A percentile compares a stretch with the other conserved stretches of the same genome.
Evolutionary conservation across 1,140 invertebrate species (phyloP).

Genomic region (Charaxes varanes): DNA sequence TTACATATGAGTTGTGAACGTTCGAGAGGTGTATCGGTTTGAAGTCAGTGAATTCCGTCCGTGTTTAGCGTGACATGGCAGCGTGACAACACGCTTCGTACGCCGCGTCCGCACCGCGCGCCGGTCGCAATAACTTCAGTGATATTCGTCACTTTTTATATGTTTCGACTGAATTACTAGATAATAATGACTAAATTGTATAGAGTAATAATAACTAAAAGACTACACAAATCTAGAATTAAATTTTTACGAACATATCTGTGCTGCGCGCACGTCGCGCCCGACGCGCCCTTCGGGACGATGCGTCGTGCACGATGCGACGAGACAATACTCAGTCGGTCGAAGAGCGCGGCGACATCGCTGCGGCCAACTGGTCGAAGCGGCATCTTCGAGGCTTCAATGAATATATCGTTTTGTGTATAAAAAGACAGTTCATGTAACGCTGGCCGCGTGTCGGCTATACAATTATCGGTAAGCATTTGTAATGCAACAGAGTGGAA

Average conservation of each 20-base stretch:
- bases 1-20: constrained; percentile 4
- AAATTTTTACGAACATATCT: constrained; percentile 71
- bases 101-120: constrained; percentile 15
- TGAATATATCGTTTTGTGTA: too few species aligned
- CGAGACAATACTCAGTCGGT: constrained; percentile 69
- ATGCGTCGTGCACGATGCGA: too few species aligned
- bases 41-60: constrained; percentile 61
- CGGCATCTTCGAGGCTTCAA: too few species aligned
- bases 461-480: too few species aligned
- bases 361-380: too few species aligned
- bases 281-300: too few species aligned
- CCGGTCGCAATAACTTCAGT: constrained; percentile 53
- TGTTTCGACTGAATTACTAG: constrained; percentile 67
- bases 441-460: too few species aligned
- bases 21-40: constrained; percentile 19
- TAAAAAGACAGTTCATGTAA: too few species aligned
- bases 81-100: constrained; percentile 42
- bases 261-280: constrained; percentile 62
- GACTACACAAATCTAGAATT: constrained; percentile 68
- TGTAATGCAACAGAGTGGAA: too few species aligned
- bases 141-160: constrained; percentile 59
- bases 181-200: constrained; percentile 56
- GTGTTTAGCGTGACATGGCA: too few species aligned
- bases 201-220: too few species aligned
- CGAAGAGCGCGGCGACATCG: too few species aligned